Base-by-base conservation (phyloP, 2,888 invertebrate species). In the Ichneumon xanthorius region DNA sequence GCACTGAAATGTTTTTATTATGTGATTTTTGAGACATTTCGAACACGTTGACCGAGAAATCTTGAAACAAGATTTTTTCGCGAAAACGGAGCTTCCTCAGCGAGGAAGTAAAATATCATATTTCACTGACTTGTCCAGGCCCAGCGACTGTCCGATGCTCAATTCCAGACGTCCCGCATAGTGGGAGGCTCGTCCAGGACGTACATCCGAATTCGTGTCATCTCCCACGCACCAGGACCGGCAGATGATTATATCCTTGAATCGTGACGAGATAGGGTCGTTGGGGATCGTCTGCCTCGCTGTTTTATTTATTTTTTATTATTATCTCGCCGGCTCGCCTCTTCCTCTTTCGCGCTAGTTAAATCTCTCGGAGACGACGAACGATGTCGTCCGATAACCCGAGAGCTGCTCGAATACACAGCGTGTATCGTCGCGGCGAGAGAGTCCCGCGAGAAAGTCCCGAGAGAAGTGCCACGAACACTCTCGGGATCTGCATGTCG, bases 221-320 rank as follows among this genome's bases (percentile, higher is more conserved):
- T 79, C 79, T 79, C 83, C 83, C 79, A 83, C 79, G 79, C 79
- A 37, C 53, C 26, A 58, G 50, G 53, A 58, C 63, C 37, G 33
- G 14, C 55, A 11, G 63, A 55, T 67, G 70, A 77, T 82, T 72
- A 75, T 68, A 79, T 79, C 61, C 79, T 79, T 79, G 73, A 83
- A 73, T 83, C 83, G 79, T 61, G 83, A 78, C 68, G 78, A 73
- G 58, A 72, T 33, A 72, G 67, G 53, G 75, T 72, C 63, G 65
- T 72, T 48, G n/a, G 7, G 67, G 40, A 40, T 67, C 67, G 67
- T 40, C 40, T 45, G 67, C 40, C 40, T 22, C 67, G 26, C 19
- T 1, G 40, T 67, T 40, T 67, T 67, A n/a, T 40, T 40, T 67
- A 16, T 63, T 40, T 37, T 19, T 67, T 67, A 40, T 58, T 67